phyloP scores from a whole-genome alignment of 2,113 vertebrate genomes.

The Gavialis gangeticus region DNA sequence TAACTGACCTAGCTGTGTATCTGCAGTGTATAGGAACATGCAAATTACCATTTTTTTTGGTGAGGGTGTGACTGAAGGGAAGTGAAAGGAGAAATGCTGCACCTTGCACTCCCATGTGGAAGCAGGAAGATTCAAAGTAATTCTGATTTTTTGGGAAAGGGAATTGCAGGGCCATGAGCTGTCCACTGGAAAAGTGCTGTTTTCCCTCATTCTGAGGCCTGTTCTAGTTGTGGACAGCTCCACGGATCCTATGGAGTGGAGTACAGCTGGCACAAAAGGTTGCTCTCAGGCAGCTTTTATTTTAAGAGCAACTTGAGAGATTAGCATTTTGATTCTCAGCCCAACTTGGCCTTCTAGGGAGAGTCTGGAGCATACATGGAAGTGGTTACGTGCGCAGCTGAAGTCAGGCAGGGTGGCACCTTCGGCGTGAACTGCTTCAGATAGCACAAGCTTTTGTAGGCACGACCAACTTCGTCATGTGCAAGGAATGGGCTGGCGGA shows the following conservation, averaged over 20 bases:
- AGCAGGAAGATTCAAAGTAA: background rate
- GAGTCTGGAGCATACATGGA: background rate
- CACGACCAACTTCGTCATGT: too few species aligned
- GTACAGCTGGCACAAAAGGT: background rate
- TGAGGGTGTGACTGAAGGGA: background rate
- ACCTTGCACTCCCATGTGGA: background rate
- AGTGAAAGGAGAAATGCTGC: background rate
- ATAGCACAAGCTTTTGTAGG: too few species aligned
- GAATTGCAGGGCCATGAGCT: background rate
- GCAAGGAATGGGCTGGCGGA: too few species aligned
- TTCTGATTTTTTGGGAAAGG: background rate
- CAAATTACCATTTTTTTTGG: background rate
- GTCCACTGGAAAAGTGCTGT: background rate
- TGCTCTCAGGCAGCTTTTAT: background rate
- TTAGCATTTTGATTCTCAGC: background rate
- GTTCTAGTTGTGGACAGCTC: background rate
- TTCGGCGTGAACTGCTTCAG: too few species aligned
- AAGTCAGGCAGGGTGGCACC: too few species aligned
- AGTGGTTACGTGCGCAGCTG: too few species aligned
- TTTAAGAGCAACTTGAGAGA: background rate
- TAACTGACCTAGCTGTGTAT: background rate
- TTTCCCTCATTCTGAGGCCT: background rate
- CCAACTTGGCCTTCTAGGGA: background rate
- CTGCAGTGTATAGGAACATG: background rate
- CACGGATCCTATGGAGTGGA: background rate